A percentile compares a stretch with the other conserved stretches of the same genome.
Conservation (phyloP, 1,140 invertebrate species). For the Battus philenor region DNA sequence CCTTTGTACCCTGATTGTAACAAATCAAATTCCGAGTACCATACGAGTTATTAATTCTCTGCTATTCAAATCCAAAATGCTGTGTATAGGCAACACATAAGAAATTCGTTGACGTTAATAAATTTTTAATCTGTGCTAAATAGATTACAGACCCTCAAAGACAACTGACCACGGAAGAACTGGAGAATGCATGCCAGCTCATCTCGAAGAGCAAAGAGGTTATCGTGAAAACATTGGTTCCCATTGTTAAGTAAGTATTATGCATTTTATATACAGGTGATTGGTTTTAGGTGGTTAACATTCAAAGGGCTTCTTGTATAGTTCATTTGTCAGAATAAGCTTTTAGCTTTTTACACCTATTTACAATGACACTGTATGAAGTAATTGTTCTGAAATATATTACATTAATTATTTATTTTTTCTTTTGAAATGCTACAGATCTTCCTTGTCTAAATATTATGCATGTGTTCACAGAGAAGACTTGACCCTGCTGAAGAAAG, state of each 20-base stretch:
- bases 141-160: slow-evolving; percentile 51
- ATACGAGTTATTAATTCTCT: no score
- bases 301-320: no score
- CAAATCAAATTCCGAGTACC: no score
- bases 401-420: not conserved
- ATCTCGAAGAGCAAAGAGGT: slow-evolving; percentile 72
- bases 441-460: no score
- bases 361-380: not conserved
- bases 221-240: slow-evolving; percentile 80
- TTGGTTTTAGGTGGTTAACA: no score
- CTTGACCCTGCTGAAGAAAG: slow-evolving; percentile 85
- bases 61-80: no score
- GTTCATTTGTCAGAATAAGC: no score
- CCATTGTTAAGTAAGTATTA: slow-evolving; percentile 76
- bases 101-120: no score
- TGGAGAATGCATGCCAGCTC: slow-evolving; percentile 74
- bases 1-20: no score
- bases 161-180: slow-evolving; percentile 71
- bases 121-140: no score
- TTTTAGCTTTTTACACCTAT: no score
- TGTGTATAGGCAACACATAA: no score
- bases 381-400: not conserved
- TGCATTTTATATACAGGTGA: not conserved
- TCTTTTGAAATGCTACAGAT: not conserved
- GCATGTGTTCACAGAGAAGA: slow-evolving; percentile 79